These are phyloP conservation scores for Cydia pomonella DNA, from an alignment of 1,140 invertebrate genomes.

Conservation along the genomic window DNA sequence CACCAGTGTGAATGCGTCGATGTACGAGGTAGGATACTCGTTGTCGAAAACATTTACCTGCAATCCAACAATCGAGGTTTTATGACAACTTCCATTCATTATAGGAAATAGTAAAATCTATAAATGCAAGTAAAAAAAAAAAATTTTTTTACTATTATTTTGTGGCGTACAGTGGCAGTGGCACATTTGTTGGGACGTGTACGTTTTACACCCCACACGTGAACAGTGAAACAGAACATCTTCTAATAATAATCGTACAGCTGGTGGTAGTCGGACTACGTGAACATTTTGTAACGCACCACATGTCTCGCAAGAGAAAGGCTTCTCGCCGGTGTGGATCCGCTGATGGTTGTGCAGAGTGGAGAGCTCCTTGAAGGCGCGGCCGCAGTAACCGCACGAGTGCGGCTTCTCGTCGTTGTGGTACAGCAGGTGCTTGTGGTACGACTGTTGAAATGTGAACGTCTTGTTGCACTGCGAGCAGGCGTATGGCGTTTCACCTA, in stretches of 20 bases:
- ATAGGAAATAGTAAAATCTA: background rate
- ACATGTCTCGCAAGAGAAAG: constrained; percentile 94
- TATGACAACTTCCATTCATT: background rate
- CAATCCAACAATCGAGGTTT: constrained; percentile 52
- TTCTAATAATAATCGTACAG: no score
- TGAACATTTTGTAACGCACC: constrained; percentile 81
- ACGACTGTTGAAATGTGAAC: constrained; percentile 95
- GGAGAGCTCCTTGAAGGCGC: constrained; percentile 93
- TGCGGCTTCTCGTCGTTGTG: constrained; percentile 93
- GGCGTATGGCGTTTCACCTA: constrained; percentile 92
- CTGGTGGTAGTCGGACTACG: no score
- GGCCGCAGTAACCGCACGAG: constrained; percentile 88
- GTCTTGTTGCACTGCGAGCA: constrained; percentile 93
- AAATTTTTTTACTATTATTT: no score
- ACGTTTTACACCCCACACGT: no score
- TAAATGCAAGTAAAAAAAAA: background rate
- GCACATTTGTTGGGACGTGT: no score
- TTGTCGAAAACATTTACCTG: constrained; percentile 93
- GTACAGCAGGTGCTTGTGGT: constrained; percentile 93
- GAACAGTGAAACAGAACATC: no score
- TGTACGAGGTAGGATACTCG: constrained; percentile 93
- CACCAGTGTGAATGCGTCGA: constrained; percentile 90
- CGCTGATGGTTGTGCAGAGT: constrained; percentile 93
- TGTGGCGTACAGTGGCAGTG: no score
- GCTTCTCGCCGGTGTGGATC: constrained; percentile 95